Base-by-base conservation (phyloP, 2,797 vertebrate genomes). In the Bradypodion pumilum region DNA sequence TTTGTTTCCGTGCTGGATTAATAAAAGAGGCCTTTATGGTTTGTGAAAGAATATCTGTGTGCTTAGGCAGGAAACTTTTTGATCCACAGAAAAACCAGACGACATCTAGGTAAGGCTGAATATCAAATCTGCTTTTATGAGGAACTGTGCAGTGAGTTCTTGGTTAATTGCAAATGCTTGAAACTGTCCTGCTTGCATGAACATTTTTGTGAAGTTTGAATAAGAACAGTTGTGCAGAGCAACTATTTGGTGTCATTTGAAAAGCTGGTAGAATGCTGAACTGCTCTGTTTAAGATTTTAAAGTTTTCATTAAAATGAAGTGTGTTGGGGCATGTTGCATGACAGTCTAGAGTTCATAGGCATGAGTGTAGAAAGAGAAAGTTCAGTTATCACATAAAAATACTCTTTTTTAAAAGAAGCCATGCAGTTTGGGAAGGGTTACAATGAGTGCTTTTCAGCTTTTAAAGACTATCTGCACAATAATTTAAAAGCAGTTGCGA, bases 51-150 rank as follows among this genome's bases (percentile, higher is more conserved):
- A 94, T 95, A 95, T 96, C 95, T 96, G 92, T 94, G 94, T 94
- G 94, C 95, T 94, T 95, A 95, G 93, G 91, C 94, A 96, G 95
- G 93, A 95, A 96, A 95, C 93, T 95, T 96, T 96, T 93, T 96
- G 94, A 95, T 95, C 95, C 93, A 86, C 94, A 94, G 92, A 90
- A 94, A 94, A 96, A 91, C 93, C 95, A 93, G 95, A 95, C 94
- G 94, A 95, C 95, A 93, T 94, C 92, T 95, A 95, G 96, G 96
- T 97, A 97, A 97, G 96, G 88, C 87, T 56, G 25, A 83, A 85
- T 92, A 92, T 95, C 91, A 83, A 90, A 93, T 94, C 91, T 95
- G 84, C 89, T 94, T 94, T 93, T 88, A 52, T 85, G 92, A 92
- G 86, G 88, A 73, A 92, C 13, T 86, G 86, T 74, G 82, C 87